Percentiles rank a stretch among this genome's conserved stretches.
Evolutionary conservation across 2,888 invertebrate genomes (phyloP).

Genomic region (Brassicogethes aeneus): DNA sequence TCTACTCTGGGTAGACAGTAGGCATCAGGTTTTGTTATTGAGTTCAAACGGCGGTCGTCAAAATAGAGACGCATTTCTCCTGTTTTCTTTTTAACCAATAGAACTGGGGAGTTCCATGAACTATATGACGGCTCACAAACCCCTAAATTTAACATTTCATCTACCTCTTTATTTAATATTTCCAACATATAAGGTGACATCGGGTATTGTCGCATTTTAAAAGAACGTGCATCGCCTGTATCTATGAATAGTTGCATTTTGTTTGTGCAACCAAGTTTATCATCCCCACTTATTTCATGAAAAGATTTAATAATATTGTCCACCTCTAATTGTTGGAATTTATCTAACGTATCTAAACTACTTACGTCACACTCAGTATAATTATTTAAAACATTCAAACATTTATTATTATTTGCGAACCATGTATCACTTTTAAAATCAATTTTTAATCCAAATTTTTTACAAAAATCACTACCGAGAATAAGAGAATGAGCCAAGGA

Average conservation of each 20-base stretch:
- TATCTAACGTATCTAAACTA: neutral
- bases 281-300: conserved; percentile 8
- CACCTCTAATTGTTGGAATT: neutral
- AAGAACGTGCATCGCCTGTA: conserved; percentile 9
- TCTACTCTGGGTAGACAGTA: conserved; percentile 11
- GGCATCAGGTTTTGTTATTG: conserved; percentile 9
- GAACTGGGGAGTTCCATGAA: conserved; percentile 9
- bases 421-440: conserved; percentile 1
- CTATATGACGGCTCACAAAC: conserved; percentile 9
- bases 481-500: conserved; percentile 4
- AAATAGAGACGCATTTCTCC: conserved; percentile 10
- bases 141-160: conserved; percentile 10
- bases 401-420: too few species aligned
- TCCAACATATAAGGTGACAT: too few species aligned
- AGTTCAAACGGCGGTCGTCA: conserved; percentile 10
- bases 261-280: conserved; percentile 10
- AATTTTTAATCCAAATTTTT: conserved; percentile 4
- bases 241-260: conserved; percentile 8
- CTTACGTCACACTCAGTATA: neutral
- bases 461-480: conserved; percentile 5
- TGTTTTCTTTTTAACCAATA: conserved; percentile 12
- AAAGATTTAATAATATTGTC: conserved; percentile 7
- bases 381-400: neutral
- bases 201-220: conserved; percentile 7
- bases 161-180: too few species aligned